Conservation (phyloP, 1,140 invertebrate species). For the Conus ventricosus region DNA sequence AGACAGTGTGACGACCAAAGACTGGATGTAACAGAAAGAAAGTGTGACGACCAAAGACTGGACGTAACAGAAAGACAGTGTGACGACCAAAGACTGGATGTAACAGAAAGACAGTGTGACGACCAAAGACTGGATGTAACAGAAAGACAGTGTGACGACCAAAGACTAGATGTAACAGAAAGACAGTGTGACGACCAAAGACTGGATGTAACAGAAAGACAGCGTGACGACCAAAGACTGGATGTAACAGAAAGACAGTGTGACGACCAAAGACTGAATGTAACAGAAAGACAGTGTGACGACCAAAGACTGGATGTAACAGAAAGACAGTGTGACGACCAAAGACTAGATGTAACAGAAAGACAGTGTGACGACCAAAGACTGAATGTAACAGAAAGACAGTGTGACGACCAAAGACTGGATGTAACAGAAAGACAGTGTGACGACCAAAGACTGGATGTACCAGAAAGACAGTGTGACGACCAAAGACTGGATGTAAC, state of each 20-base stretch:
- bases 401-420: no score
- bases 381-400: background rate
- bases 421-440: background rate
- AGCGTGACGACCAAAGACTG: no score
- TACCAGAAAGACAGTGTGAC: no score
- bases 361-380: background rate
- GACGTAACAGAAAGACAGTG: background rate
- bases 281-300: no score
- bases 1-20: background rate
- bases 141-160: no score
- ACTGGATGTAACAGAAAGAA: background rate
- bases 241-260: background rate
- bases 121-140: background rate
- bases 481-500: background rate
- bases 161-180: background rate
- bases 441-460: slow-evolving; percentile 28
- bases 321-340: background rate
- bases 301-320: background rate
- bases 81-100: slow-evolving; percentile 19
- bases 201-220: no score
- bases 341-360: slow-evolving; percentile 26
- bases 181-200: background rate
- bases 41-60: no score
- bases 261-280: background rate
- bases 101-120: background rate